Percentiles rank a stretch among this genome's conserved stretches.
phyloP scores from a whole-genome alignment of 2,113 vertebrate species.

The Tamias sibiricus region DNA sequence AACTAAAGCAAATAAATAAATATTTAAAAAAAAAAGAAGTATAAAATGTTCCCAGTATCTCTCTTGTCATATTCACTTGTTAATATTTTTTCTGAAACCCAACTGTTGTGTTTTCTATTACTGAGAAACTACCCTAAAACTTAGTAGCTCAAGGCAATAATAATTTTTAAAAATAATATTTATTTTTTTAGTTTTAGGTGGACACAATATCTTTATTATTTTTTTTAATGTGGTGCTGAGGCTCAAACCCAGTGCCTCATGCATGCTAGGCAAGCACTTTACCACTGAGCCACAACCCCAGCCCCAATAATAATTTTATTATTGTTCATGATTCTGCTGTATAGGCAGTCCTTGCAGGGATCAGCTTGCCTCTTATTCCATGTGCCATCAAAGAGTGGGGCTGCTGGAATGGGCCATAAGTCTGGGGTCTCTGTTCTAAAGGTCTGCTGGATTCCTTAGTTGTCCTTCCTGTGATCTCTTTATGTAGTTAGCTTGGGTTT shows the following conservation, averaged over 20 bases:
- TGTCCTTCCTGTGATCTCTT: not conserved
- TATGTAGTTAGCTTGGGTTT: not conserved
- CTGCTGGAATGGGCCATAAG: not conserved
- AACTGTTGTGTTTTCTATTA: slow-evolving; percentile 41
- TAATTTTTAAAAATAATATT: too few species aligned
- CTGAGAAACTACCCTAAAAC: slow-evolving; percentile 60
- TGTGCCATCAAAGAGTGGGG: not conserved
- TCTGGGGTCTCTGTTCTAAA: not conserved
- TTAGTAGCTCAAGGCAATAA: not conserved
- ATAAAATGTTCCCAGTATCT: not conserved
- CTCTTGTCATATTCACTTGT: slow-evolving; percentile 7
- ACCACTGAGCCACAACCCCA: too few species aligned
- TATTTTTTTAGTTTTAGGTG: too few species aligned
- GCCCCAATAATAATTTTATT: slow-evolving; percentile 4
- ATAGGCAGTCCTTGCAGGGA: not conserved
- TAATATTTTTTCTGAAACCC: slow-evolving; percentile 43
- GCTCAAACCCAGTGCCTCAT: too few species aligned
- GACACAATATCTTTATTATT: too few species aligned
- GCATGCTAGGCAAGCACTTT: too few species aligned
- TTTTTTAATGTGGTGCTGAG: too few species aligned
- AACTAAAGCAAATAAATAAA: too few species aligned
- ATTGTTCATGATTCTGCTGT: slow-evolving; percentile 19
- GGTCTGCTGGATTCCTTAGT: not conserved
- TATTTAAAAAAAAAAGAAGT: too few species aligned
- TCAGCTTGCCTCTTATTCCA: not conserved